A percentile compares a stretch with the other conserved stretches of the same genome.
These are phyloP conservation scores for Sitta europaea DNA, from an alignment of 2,113 vertebrate species.

Conservation along the genomic window DNA sequence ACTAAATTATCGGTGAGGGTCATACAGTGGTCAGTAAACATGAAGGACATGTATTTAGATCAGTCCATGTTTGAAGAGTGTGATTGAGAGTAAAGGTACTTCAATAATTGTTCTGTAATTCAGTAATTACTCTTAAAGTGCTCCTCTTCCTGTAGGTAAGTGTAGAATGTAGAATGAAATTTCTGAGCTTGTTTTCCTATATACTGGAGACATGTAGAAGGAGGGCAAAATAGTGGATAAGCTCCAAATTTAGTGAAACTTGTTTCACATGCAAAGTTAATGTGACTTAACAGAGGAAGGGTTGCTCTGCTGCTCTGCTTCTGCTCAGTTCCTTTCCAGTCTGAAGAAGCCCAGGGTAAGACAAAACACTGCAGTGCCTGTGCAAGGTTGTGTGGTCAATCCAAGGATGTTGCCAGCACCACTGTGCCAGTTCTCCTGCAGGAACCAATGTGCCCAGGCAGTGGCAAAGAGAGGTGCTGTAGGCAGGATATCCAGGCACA, in stretches of 20 bases:
- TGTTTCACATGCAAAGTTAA: not conserved
- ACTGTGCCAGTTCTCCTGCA: not conserved
- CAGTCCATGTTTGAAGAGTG: not conserved
- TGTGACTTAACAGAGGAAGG: not conserved
- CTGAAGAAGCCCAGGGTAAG: not conserved
- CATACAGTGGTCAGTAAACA: not conserved
- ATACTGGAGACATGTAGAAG: not conserved
- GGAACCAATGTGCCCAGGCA: fast-evolving
- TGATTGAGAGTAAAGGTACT: not conserved
- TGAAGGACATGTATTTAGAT: not conserved
- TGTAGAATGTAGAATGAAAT: not conserved
- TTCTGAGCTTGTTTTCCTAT: not conserved
- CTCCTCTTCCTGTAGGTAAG: not conserved
- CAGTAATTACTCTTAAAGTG: not conserved
- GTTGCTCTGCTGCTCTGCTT: not conserved
- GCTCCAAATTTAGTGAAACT: not conserved
- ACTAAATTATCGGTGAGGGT: not conserved
- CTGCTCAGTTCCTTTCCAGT: not conserved
- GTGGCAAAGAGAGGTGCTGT: fast-evolving
- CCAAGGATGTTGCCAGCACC: not conserved
- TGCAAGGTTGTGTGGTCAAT: not conserved
- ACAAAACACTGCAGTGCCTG: fast-evolving
- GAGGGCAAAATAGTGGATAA: not conserved
- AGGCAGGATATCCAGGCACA: not conserved
- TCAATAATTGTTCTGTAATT: not conserved